Evolutionary conservation across 2,888 invertebrate species (phyloP), one percentile per base, ranked within the genome.

Genomic region (Perizoma affinitatum): DNA sequence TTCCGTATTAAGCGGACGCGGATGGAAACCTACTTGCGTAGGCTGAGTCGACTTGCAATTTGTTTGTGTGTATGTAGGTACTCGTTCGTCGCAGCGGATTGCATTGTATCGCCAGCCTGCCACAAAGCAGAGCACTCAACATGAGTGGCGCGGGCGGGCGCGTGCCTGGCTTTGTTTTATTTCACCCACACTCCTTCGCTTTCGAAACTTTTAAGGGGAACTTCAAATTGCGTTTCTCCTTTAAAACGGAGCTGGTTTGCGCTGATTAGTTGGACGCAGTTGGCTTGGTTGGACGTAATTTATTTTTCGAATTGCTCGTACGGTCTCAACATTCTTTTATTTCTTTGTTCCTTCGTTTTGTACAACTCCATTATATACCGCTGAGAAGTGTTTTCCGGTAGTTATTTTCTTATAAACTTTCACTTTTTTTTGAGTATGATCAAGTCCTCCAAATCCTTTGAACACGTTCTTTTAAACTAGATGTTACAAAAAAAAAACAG

Each of bases 41-140:
- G 72, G 76, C 71, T 74, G 67, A 72, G 75, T 68, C 70, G 72
- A 71, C 65, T 74, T 65, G 67, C 55, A 68, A 63, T 59, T 69
- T 67, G 69, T 70, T 74, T 70, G 72, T 63, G 61, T 63, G 66
- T 58, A 63, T 60, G 58, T 63, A 66, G 57, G 53, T 47, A 61
- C 58, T 67, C 65, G 60, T 55, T 58, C 62, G 61, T 67, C 61
- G 61, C 58, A 48, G 58, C 54, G 83, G 80, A 83, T 83, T 80
- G 85, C 85, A 90, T 88, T 88, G 90, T 88, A 85, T 84, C 85
- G 83, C 80, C 77, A 76, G 82, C 75, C 82, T 79, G 83, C 85
- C 86, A 88, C 89, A 90, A 91, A 89, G 89, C 90, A 84, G 86
- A 87, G 88, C 90, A 90, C 91, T 91, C 90, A 87, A 86, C 82